phyloP scores from a whole-genome alignment of 2,797 vertebrate genomes.

The Eupleurogrammus muticus region DNA sequence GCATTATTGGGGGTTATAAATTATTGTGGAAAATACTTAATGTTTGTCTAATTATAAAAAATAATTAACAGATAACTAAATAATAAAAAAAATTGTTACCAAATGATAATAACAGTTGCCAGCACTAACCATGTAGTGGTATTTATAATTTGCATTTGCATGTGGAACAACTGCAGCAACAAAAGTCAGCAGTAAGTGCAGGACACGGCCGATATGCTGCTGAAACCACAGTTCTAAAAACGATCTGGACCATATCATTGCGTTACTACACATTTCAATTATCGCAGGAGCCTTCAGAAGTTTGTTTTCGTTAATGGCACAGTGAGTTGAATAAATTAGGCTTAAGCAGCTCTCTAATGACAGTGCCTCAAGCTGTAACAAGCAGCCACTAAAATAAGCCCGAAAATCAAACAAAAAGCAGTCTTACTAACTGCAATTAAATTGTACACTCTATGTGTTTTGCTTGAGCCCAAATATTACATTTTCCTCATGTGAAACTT shows the following conservation, averaged over 20 bases:
- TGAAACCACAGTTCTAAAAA: constrained; percentile 20
- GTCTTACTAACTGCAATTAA: constrained; percentile 75
- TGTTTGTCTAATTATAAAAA: background rate
- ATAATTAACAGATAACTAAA: background rate
- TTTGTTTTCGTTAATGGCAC: constrained; percentile 55
- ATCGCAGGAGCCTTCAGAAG: constrained; percentile 34
- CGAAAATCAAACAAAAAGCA: constrained; percentile 67
- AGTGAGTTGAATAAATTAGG: constrained; percentile 62
- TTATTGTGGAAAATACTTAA: background rate
- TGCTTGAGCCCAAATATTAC: constrained; percentile 78
- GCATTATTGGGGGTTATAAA: background rate
- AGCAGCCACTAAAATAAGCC: constrained; percentile 50
- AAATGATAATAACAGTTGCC: no score
- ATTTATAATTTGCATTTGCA: background rate
- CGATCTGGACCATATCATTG: constrained; percentile 38
- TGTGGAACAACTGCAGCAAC: constrained; percentile 7
- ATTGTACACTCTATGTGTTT: constrained; percentile 71
- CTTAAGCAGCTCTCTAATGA: constrained; percentile 57
- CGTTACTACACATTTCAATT: constrained; percentile 48
- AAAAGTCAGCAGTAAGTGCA: constrained; percentile 4
- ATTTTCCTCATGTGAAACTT: constrained; percentile 84
- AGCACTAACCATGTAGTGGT: background rate
- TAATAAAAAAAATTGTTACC: background rate
- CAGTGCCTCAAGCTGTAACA: constrained; percentile 56
- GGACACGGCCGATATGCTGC: constrained; percentile 1